Base-by-base conservation (phyloP, 2,888 invertebrate species). In the Odontomyia ornata region DNA sequence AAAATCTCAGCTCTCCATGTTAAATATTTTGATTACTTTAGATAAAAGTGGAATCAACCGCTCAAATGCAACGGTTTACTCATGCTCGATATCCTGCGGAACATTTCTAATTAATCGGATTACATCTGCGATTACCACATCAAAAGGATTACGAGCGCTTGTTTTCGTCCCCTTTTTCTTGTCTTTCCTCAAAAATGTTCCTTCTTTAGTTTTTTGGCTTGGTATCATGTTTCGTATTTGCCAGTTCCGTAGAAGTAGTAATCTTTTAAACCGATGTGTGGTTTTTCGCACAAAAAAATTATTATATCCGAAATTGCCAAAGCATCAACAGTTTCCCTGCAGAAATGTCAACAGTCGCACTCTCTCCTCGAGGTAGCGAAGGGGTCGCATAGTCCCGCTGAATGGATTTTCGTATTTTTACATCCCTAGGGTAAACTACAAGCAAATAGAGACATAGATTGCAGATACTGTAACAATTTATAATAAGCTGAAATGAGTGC, bases 71-170 rank as follows among this genome's bases (percentile, higher is more conserved):
- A n/a, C n/a, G n/a, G n/a, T 36, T 36, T 9, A 3, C 36, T 3
- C 36, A 5, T 36, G 3, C 36, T 5, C 36, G 9, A 52, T 3
- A 52, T 9, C 30, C 7, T 64, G 15, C 30, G 15, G 64, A 27
- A 15, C 28, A n/a, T 27, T 47, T 36, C 60, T 76, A 76, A 76
- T 76, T 76, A 76, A 76, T 76, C 62, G 76, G 76, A 64, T 76
- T 76, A 76, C 52, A 76, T 47, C 52, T 7, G 52, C 27, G 76
- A 76, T 76, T 64, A 76, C 64, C 76, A 76, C 76, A 76, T 76
- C 76, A 76, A 76, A 65, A 52, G 65, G 76, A 76, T 76, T 76
- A 46, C 21, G 36, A 47, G 65, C 52, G 36, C 65, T 65, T 65
- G 28, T 30, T 30, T 64, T 3, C 7, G 30, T 18, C 4, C 27